A percentile compares a stretch with the other conserved stretches of the same genome.
Evolutionary conservation across 1,140 invertebrate species (phyloP).

Genomic region (Lycorma delicatula): DNA sequence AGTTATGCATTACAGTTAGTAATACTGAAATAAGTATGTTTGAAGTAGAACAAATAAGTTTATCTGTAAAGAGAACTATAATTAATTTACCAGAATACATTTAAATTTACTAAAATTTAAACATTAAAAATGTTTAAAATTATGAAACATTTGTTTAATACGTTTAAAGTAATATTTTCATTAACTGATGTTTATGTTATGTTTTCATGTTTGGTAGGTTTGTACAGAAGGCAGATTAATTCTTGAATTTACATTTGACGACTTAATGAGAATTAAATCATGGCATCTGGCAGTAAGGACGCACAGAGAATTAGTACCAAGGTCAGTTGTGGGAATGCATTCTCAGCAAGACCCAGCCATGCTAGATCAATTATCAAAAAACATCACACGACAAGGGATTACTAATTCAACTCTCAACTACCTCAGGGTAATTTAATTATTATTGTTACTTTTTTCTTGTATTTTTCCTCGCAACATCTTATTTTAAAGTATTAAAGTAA

Average conservation of each 20-base stretch:
- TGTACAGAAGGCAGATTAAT: constrained; percentile 95
- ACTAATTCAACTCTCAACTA: constrained; percentile 95
- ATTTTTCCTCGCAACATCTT: too few relatives aligned
- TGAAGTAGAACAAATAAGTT: too few relatives aligned
- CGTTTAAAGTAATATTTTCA: too few relatives aligned
- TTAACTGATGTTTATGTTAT: background rate
- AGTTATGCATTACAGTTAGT: too few relatives aligned
- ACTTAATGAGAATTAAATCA: constrained; percentile 97
- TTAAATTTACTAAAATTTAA: too few relatives aligned
- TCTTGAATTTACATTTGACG: constrained; percentile 96
- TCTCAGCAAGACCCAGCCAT: constrained; percentile 79
- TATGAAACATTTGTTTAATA: too few relatives aligned
- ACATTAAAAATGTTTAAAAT: too few relatives aligned
- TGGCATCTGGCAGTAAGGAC: constrained; percentile 94
- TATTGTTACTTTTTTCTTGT: constrained; percentile 3
- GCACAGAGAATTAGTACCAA: constrained; percentile 88
- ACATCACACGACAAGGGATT: constrained; percentile 92
- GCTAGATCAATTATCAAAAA: constrained; percentile 89
- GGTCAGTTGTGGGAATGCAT: constrained; percentile 68
- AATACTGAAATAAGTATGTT: too few relatives aligned
- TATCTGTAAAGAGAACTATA: too few relatives aligned
- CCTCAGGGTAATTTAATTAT: constrained; percentile 63
- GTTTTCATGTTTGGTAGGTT: constrained; percentile 50
- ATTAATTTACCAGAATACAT: too few relatives aligned
- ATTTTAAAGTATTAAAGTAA: too few relatives aligned